phyloP scores from a whole-genome alignment of 2,113 vertebrate genomes.

The Trochalopteron elliotii region DNA sequence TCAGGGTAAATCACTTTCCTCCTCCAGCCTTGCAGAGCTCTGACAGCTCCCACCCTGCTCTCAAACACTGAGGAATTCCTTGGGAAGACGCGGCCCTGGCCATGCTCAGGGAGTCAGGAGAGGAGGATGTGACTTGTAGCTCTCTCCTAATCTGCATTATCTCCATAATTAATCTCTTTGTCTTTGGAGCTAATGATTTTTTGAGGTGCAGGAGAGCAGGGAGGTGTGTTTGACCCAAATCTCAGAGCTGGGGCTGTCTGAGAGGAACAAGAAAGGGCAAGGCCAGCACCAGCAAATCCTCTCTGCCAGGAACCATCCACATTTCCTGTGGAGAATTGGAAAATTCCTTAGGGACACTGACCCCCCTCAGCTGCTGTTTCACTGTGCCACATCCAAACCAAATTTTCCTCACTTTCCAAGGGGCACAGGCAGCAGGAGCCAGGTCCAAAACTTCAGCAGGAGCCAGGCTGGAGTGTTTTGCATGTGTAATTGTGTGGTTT shows the following conservation, averaged over 20 bases:
- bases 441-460: background rate
- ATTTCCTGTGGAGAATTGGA: background rate
- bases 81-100: background rate
- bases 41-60: background rate
- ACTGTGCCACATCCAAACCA: background rate
- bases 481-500: background rate
- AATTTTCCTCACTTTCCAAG: background rate
- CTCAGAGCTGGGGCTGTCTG: background rate
- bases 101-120: background rate
- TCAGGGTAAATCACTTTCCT: background rate
- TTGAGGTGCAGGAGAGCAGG: background rate
- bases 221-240: background rate
- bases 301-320: background rate
- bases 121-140: background rate
- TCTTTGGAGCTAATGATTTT: conserved; percentile 37
- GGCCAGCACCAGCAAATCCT: background rate
- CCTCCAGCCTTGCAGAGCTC: background rate
- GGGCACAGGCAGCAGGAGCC: background rate
- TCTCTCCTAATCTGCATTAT: conserved; percentile 11
- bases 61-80: background rate
- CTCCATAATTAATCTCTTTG: conserved; percentile 36
- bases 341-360: background rate
- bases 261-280: background rate
- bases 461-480: background rate
- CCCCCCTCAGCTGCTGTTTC: background rate